Conservation (phyloP, 2,888 invertebrate species). For the Plebejus argus region DNA sequence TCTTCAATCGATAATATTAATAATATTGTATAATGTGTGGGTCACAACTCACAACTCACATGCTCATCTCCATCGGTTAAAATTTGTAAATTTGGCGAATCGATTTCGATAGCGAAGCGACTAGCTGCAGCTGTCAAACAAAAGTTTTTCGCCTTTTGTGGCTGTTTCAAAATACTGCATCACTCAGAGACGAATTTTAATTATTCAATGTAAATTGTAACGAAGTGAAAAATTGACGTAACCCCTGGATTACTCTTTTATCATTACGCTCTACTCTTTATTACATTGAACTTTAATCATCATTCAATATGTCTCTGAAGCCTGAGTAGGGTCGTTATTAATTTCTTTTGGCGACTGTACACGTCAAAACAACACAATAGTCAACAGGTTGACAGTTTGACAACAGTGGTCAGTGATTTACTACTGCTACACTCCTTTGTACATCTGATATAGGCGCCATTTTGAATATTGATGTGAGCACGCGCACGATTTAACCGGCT, state of each 20-base stretch:
- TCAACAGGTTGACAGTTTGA: neutral
- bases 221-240: neutral
- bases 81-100: too few species aligned
- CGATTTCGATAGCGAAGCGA: too few species aligned
- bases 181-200: too few species aligned
- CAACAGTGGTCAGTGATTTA: neutral
- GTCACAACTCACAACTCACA: neutral
- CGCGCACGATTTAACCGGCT: neutral
- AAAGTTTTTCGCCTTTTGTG: too few species aligned
- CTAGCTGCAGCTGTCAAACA: too few species aligned
- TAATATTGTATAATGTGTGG: neutral
- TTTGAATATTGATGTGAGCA: conserved; percentile 15
- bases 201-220: too few species aligned
- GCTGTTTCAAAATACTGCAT: too few species aligned
- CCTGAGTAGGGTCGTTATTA: neutral
- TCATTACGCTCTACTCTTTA: too few species aligned
- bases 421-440: neutral
- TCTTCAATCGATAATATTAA: neutral
- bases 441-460: neutral
- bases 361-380: neutral
- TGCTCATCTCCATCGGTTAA: neutral
- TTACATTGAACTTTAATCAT: too few species aligned
- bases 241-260: too few species aligned
- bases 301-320: too few species aligned
- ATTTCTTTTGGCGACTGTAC: neutral